phyloP scores from a whole-genome alignment of 2,888 invertebrate genomes.

The Conistra vaccinii region DNA sequence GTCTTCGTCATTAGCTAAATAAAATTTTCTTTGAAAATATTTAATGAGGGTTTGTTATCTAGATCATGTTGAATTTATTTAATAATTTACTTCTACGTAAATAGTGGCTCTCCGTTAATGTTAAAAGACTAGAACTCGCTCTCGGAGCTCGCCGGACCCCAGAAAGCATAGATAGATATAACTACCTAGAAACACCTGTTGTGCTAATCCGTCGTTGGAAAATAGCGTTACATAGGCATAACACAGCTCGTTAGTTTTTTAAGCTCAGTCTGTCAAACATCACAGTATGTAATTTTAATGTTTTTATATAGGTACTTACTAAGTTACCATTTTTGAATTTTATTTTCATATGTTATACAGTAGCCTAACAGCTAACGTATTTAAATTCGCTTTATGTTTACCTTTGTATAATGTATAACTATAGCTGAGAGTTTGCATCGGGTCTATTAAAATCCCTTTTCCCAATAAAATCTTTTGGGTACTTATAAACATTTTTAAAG shows the following conservation, averaged over 20 bases:
- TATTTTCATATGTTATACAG: conserved; percentile 62
- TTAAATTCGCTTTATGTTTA: conserved; percentile 61
- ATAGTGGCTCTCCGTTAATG: conserved; percentile 71
- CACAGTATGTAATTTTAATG: conserved; percentile 63
- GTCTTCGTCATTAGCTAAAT: conserved; percentile 74
- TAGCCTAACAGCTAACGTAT: conserved; percentile 64
- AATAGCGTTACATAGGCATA: conserved; percentile 47
- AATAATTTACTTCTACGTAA: conserved; percentile 67
- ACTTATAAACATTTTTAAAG: conserved; percentile 35
- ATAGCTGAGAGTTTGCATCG: conserved; percentile 57
- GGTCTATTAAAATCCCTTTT: conserved; percentile 52
- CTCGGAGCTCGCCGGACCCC: conserved; percentile 44
- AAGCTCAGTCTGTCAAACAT: conserved; percentile 49
- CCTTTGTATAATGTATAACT: conserved; percentile 41
- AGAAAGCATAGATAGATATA: conserved; percentile 51
- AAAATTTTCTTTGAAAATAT: conserved; percentile 72
- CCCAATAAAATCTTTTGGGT: conserved; percentile 36
- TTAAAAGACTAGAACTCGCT: conserved; percentile 54
- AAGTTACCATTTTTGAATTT: conserved; percentile 57
- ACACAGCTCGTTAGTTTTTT: conserved; percentile 53
- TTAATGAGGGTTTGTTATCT: conserved; percentile 74
- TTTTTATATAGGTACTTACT: conserved; percentile 46
- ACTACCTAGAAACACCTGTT: conserved; percentile 51
- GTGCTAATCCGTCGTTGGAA: conserved; percentile 45
- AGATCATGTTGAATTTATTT: conserved; percentile 73